These are phyloP conservation scores for Nymphalis c-album DNA, from an alignment of 2,888 invertebrate genomes.

Conservation along the genomic window DNA sequence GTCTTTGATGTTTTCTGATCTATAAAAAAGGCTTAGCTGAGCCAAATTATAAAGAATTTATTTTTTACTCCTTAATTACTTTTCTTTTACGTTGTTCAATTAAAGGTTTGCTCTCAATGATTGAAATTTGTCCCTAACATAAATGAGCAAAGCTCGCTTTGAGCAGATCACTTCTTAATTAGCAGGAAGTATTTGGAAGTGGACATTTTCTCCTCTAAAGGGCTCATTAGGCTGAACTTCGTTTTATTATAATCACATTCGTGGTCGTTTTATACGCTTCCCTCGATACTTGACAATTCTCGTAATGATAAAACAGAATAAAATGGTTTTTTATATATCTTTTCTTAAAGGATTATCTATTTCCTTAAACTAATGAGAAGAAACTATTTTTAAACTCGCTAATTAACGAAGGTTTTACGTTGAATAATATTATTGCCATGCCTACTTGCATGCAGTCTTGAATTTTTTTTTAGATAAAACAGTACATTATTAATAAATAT, in stretches of 20 bases:
- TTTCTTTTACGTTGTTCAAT: neutral
- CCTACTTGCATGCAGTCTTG: too few relatives aligned
- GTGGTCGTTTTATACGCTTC: neutral
- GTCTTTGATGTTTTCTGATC: too few relatives aligned
- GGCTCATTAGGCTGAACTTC: slow-evolving; percentile 20
- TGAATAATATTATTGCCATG: too few relatives aligned
- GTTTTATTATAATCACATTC: slow-evolving; percentile 16
- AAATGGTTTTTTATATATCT: too few relatives aligned
- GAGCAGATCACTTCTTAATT: slow-evolving; percentile 22
- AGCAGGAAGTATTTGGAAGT: slow-evolving; percentile 13
- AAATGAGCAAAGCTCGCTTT: slow-evolving; percentile 16
- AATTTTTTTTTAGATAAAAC: too few relatives aligned
- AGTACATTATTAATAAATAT: too few relatives aligned
- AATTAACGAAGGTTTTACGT: too few relatives aligned
- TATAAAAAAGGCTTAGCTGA: neutral
- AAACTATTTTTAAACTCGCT: too few relatives aligned
- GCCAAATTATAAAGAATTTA: neutral
- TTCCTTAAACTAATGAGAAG: too few relatives aligned
- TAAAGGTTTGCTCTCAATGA: neutral
- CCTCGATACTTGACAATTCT: neutral
- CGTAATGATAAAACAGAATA: too few relatives aligned
- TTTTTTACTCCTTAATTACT: neutral
- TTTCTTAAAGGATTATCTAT: too few relatives aligned
- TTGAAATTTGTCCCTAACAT: slow-evolving; percentile 17
- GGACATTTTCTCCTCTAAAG: slow-evolving; percentile 14